Evolutionary conservation across 2,797 vertebrate genomes (phyloP).

Genomic region (Fratercula arctica): DNA sequence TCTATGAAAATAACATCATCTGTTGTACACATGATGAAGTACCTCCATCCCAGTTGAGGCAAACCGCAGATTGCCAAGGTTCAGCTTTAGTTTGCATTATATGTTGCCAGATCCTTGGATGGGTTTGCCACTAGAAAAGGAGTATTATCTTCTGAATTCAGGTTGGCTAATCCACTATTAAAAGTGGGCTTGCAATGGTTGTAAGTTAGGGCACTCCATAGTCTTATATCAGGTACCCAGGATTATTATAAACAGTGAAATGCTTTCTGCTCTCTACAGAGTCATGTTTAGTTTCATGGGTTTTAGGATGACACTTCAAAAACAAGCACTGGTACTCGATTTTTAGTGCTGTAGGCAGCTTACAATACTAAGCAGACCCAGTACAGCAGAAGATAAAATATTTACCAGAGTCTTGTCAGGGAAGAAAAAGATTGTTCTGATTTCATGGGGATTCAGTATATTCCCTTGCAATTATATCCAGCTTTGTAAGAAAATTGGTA

Average conservation of each 20-base stretch:
- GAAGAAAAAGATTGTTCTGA: not conserved
- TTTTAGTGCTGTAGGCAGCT: not conserved
- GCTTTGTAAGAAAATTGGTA: not conserved
- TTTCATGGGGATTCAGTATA: not conserved
- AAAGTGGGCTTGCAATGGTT: not conserved
- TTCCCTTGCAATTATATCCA: not conserved
- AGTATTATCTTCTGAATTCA: not conserved
- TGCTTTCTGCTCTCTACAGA: not conserved
- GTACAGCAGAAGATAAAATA: not conserved
- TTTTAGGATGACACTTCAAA: not conserved
- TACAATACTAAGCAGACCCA: not conserved
- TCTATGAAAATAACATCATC: not conserved
- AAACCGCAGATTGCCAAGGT: not conserved
- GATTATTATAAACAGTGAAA: not conserved
- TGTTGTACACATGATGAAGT: not conserved
- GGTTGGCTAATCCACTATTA: not conserved
- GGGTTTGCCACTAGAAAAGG: not conserved
- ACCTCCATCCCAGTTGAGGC: not conserved
- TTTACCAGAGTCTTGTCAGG: not conserved
- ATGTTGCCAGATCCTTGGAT: not conserved
- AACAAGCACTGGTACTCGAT: not conserved
- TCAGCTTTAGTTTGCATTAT: not conserved
- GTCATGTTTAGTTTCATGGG: not conserved
- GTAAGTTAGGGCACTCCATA: not conserved
- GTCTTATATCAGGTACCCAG: not conserved